Base-by-base conservation (phyloP, 2,797 vertebrate species). In the Antennarius maculatus region DNA sequence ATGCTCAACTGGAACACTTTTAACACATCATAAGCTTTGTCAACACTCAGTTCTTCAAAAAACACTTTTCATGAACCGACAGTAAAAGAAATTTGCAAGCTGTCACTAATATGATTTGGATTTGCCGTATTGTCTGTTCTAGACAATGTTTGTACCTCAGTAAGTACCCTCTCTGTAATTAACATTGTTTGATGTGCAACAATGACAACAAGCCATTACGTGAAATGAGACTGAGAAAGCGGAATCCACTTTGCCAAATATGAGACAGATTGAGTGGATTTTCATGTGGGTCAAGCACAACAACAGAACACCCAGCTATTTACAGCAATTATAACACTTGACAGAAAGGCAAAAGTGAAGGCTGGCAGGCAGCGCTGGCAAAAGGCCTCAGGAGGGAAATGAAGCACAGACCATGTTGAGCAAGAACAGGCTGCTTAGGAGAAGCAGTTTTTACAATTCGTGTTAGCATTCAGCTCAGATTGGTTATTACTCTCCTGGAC, bases 251-350 rank as follows among this genome's bases (percentile, higher is more conserved):
- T 54, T 63, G 47, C 17, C 73, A 88, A 83, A 85, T 72, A 77
- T 54, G 73, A 84, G 70, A 58, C 70, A 58, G 59, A 79, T 75
- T 82, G 74, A 72, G 72, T 18, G 10, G 76, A 67, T 79, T 77
- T 80, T 79, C 52, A 80, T 16, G 3, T 68, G 81, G 82, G 86
- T 85, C 86, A 88, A 79, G 72, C 73, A 79, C 60, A 77, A 72
- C 76, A 82, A 66, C 56, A 43, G 65, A 69, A 54, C 43, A 74
- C 51, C 64, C 68, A 29, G 76, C 70, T 80, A 82, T 87, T 85
- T 72, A 82, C 76, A 72, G 77, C 68, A 83, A 88, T 86, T 84
- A 86, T 51, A 68, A 42, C 71, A 80, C 72, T 85, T 68, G 75
- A 82, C 70, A 64, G 76, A 70, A 82, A 82, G 68, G 65, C 37